Conservation (phyloP, 2,113 vertebrate species). For the Eublepharis macularius region DNA sequence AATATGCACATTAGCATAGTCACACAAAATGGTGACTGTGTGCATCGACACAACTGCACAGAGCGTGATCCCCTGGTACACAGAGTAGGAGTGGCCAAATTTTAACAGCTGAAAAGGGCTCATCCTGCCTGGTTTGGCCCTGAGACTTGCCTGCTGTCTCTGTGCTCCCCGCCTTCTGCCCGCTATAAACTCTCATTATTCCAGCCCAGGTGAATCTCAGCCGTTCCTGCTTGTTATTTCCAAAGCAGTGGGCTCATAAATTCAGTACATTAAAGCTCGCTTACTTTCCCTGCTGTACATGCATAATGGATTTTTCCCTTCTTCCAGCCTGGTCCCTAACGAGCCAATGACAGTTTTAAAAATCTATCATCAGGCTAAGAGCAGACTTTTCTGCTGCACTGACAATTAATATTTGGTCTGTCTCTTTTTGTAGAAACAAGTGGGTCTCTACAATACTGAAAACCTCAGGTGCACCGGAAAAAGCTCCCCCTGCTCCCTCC, state of each 20-base stretch:
- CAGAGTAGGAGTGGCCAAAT: too few species aligned
- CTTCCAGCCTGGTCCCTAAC: conserved; percentile 16
- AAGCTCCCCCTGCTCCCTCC: too few species aligned
- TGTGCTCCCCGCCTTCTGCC: too few species aligned
- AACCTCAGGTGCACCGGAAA: too few species aligned
- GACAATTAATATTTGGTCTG: neutral
- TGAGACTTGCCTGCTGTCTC: too few species aligned
- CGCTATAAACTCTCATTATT: neutral
- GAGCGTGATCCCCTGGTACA: too few species aligned
- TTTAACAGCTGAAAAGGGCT: too few species aligned
- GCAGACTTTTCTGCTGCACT: neutral
- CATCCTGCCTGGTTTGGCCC: too few species aligned
- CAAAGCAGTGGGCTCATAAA: conserved; percentile 14
- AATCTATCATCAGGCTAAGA: neutral
- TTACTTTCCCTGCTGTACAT: conserved; percentile 5
- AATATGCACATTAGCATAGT: too few species aligned
- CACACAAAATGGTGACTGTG: too few species aligned
- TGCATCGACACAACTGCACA: too few species aligned
- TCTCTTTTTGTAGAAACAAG: neutral
- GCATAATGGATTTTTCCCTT: conserved; percentile 23
- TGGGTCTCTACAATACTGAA: neutral
- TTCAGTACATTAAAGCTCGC: conserved; percentile 1
- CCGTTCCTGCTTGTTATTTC: neutral
- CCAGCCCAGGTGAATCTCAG: neutral
- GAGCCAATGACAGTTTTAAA: conserved; percentile 19